Evolutionary conservation across 2,888 invertebrate genomes (phyloP), one percentile per base, ranked within the genome.

Genomic region (Lysandra bellargus): DNA sequence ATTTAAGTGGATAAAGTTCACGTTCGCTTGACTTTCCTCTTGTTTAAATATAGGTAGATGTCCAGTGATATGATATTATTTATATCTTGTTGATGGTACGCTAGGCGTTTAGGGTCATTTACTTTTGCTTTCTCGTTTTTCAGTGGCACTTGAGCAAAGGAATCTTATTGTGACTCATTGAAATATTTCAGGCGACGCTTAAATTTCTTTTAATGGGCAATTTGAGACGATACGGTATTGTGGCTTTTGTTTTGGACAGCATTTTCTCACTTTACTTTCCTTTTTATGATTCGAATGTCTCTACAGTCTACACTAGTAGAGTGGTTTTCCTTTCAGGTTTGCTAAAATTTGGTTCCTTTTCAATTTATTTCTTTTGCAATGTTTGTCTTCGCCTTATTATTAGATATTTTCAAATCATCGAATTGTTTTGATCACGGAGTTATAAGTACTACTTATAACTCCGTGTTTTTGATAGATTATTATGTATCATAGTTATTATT

Each of bases 51-150:
- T 87, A 87, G 83, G 83, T 84, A 85, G 84, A 84, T 84, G 82
- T 83, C 85, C 87, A 84, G 86, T 85, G 87, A 87, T 87, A 85
- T 87, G 87, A 88, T 89, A 90, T 90, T 91, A 92, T 91, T 91
- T 91, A 91, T 91, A 90, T 88, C 91, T 87, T 86, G 84, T 88
- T 86, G 88, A 88, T 88, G 87, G 85, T 86, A 86, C 83, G 87
- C 87, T 89, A 88, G 88, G 87, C 88, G 88, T 90, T 90, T 89
- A 90, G 90, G 90, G 90, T 91, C 89, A 90, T 91, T 91, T 91
- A 89, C 88, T 91, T 88, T 88, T 83, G 86, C 84, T 84, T 84
- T 84, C 84, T 87, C 84, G 86, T 86, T 89, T 89, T 90, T 88
- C 87, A 88, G 84, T 84, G 82, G 83, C 85, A 84, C 81, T 80